Evolutionary conservation across 1,140 invertebrate genomes (phyloP).

Genomic region (Heterodera schachtii): DNA sequence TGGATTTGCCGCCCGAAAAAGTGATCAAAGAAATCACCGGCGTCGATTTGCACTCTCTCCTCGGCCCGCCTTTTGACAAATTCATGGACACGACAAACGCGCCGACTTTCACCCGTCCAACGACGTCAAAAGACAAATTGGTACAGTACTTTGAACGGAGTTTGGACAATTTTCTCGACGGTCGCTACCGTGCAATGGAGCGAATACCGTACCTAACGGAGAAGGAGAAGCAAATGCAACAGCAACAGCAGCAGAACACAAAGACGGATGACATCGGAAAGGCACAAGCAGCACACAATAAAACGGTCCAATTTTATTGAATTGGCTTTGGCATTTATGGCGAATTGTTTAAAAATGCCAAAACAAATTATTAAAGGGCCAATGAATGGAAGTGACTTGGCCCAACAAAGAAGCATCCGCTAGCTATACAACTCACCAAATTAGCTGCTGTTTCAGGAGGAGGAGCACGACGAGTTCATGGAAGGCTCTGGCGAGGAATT

Average conservation of each 20-base stretch:
- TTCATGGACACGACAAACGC: conserved; percentile 20
- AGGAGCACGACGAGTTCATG: background rate
- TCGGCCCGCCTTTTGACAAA: conserved; percentile 9
- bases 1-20: conserved; percentile 30
- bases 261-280: background rate
- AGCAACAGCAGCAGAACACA: conserved; percentile 12
- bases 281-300: background rate
- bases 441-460: background rate
- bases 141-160: conserved; percentile 32
- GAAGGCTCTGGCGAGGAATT: conserved; percentile 5
- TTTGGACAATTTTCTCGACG: conserved; percentile 34
- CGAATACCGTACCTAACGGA: conserved; percentile 30
- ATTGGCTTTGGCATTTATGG: too few species aligned
- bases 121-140: conserved; percentile 35
- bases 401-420: too few species aligned
- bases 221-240: conserved; percentile 6
- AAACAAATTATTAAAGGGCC: too few species aligned
- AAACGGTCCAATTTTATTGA: background rate
- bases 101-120: conserved; percentile 26
- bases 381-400: too few species aligned
- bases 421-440: background rate
- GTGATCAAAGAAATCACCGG: conserved; percentile 32
- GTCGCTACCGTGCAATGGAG: conserved; percentile 22
- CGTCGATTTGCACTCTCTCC: conserved; percentile 23
- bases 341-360: too few species aligned